A percentile compares a stretch with the other conserved stretches of the same genome.
phyloP scores from a whole-genome alignment of 2,888 invertebrate genomes.

The Xestia c-nigrum region DNA sequence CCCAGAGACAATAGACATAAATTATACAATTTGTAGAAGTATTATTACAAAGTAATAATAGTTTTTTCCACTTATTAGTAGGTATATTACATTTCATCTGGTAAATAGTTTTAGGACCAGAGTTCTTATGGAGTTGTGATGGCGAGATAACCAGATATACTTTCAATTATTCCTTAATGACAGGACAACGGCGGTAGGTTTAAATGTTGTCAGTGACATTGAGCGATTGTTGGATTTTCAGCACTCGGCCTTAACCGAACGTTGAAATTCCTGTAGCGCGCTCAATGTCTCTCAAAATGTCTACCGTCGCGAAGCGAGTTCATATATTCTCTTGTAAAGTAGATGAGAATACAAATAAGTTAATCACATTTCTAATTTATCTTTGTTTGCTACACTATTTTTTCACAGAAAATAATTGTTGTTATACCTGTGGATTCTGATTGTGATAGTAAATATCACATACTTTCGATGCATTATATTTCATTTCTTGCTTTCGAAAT shows the following conservation, averaged over 20 bases:
- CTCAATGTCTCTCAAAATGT: not conserved
- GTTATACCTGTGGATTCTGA: not conserved
- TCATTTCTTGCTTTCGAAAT: not conserved
- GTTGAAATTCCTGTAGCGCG: not conserved
- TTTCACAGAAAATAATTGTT: not conserved
- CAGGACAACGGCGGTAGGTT: not conserved
- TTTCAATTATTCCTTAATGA: conserved; percentile 4
- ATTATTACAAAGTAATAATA: conserved; percentile 38
- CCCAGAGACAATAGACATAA: conserved; percentile 26
- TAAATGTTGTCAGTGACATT: not conserved
- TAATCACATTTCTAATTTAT: not conserved
- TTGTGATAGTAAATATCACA: not conserved
- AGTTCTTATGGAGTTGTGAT: conserved; percentile 5
- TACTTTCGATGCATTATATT: not conserved
- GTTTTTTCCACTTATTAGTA: conserved; percentile 23
- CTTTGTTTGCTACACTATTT: not conserved
- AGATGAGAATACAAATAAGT: conserved; percentile 2
- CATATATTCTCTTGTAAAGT: not conserved
- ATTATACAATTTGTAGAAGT: conserved; percentile 47
- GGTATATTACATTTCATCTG: conserved; percentile 1
- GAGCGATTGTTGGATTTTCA: not conserved
- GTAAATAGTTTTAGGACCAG: conserved; percentile 1
- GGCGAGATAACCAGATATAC: not conserved
- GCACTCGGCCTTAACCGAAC: not conserved
- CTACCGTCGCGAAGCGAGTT: not conserved